Base-by-base conservation (phyloP, 2,113 vertebrate species). In the Hylia prasina region DNA sequence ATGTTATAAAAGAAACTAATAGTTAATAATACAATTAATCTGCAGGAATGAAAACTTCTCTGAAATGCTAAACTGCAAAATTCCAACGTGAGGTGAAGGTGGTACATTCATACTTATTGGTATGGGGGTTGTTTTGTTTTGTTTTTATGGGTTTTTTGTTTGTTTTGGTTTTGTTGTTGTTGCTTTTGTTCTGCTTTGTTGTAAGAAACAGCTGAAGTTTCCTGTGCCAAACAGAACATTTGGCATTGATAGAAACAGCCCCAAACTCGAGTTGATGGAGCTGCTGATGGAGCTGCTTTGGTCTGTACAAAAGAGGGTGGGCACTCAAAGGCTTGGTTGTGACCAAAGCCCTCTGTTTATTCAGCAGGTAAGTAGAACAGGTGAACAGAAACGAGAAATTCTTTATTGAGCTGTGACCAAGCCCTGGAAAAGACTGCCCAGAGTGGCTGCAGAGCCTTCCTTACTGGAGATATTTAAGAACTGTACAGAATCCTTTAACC, bases 121-220 rank as follows among this genome's bases (percentile, higher is more conserved):
- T 58, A 23, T 37, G 28, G 14, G 28, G 21, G 18, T 19, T 53
- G 13, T 7, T 53, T n/a, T 7, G 7, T 8, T 64, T 27, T 11
- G 14, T 3, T 28, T 60, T 19, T 3, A 9, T 6, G 5, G 14
- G 1, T 5, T 16, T 22, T 61, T 61, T 6, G 23, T 40, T 24
- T 48, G 15, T 15, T 63, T 61, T 12, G 7, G 5, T 19, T 60
- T 70, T 53, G 20, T 7, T 75, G 6, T 7, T 65, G 3, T 13
- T 66, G 3, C 0, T 25, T 39, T 51, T 58, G 13, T 37, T 78
- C 30, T 48, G 7, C 19, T 85, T 44, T 48, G 33, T 44, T 66
- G 24, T 66, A 30, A 63, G 40, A 40, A 73, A 53, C 16, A 53
- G 19, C 24, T 82, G n/a, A 50, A 60, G 7, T 54, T 72, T 76